These are phyloP conservation scores for Thyatira batis DNA, from an alignment of 2,888 invertebrate species.

Conservation along the genomic window DNA sequence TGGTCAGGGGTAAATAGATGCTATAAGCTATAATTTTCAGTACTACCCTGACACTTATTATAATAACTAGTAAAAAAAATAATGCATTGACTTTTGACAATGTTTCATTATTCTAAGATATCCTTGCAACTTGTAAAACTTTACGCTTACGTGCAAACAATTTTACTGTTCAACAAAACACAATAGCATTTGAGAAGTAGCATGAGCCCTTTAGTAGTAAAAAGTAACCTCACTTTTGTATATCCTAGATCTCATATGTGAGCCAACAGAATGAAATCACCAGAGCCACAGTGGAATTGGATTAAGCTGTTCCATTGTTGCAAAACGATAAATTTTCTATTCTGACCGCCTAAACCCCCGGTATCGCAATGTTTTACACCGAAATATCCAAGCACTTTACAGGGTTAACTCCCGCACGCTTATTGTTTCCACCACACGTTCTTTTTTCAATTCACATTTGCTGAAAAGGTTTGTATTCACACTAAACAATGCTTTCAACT, in stretches of 20 bases:
- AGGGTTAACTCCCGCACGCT: conserved; percentile 37
- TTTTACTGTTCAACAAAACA: conserved; percentile 9
- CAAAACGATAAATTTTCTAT: conserved; percentile 69
- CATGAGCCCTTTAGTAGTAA: conserved; percentile 20
- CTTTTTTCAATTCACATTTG: conserved; percentile 29
- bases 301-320: conserved; percentile 67
- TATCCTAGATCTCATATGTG: conserved; percentile 39
- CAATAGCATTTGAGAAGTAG: too few relatives aligned
- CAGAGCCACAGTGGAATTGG: conserved; percentile 51
- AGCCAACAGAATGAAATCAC: conserved; percentile 60
- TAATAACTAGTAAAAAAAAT: too few relatives aligned
- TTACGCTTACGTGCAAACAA: not conserved
- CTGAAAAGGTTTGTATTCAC: conserved; percentile 31
- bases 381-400: conserved; percentile 25
- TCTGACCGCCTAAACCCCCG: conserved; percentile 53
- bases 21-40: too few relatives aligned
- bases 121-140: too few relatives aligned
- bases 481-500: conserved; percentile 27
- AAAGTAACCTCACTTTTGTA: conserved; percentile 21
- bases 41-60: too few relatives aligned
- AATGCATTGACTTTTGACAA: too few relatives aligned
- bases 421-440: conserved; percentile 39
- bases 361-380: conserved; percentile 52
- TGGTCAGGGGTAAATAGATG: too few relatives aligned
- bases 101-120: too few relatives aligned